Percentiles rank a stretch among this genome's conserved stretches.
These are phyloP conservation scores for Danio kyathit DNA, from an alignment of 2,797 vertebrate genomes.

Conservation along the genomic window DNA sequence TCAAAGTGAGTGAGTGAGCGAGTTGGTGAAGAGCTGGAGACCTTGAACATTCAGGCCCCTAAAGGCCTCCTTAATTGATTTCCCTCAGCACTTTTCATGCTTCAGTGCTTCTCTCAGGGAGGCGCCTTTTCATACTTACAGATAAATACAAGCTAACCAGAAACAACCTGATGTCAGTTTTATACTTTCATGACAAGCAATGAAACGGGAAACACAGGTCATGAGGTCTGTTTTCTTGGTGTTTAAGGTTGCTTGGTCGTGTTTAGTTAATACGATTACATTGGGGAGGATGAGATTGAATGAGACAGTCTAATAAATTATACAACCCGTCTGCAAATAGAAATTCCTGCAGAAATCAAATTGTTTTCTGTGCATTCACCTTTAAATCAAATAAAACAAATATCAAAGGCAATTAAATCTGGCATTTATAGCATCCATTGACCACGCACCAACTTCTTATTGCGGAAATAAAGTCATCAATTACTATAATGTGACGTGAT, in stretches of 20 bases:
- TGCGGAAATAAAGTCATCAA: slow-evolving; percentile 19
- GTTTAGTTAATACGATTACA: slow-evolving; percentile 37
- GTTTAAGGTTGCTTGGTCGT: slow-evolving; percentile 10
- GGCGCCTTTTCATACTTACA: slow-evolving; percentile 12
- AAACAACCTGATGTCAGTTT: not conserved
- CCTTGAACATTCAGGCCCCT: slow-evolving; percentile 25
- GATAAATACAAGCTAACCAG: slow-evolving; percentile 27
- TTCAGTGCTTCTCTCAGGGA: slow-evolving; percentile 22
- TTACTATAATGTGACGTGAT: slow-evolving; percentile 25
- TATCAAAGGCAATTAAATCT: slow-evolving; percentile 41
- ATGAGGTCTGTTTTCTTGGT: not conserved
- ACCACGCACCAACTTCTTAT: slow-evolving; percentile 6
- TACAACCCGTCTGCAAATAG: slow-evolving; percentile 35
- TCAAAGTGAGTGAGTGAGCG: not conserved
- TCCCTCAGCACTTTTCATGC: slow-evolving; percentile 50
- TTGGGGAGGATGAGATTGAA: slow-evolving; percentile 27
- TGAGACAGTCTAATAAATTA: slow-evolving; percentile 38
- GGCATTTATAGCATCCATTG: slow-evolving; percentile 27
- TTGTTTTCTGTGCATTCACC: slow-evolving; percentile 22
- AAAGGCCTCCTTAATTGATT: slow-evolving; percentile 49
- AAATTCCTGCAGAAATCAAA: slow-evolving; percentile 32
- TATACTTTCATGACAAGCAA: slow-evolving; percentile 19
- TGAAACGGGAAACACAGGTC: not conserved
- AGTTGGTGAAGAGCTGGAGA: not conserved
- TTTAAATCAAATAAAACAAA: slow-evolving; percentile 48